Evolutionary conservation across 2,113 vertebrate genomes (phyloP).

Genomic region (Prionailurus bengalensis): DNA sequence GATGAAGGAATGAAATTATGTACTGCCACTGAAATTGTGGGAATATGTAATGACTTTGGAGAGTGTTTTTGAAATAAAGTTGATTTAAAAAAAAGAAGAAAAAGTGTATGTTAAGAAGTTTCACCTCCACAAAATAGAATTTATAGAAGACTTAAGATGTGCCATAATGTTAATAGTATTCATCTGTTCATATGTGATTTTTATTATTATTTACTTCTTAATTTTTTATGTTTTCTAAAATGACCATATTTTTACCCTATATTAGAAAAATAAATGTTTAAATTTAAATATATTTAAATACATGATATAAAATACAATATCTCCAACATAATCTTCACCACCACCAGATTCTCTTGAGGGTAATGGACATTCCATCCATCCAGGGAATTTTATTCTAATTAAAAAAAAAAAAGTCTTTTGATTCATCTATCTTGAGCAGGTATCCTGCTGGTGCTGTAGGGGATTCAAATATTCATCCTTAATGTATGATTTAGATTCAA

Average conservation of each 20-base stretch:
- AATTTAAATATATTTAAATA: neutral
- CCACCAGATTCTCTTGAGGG: neutral
- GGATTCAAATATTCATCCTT: neutral
- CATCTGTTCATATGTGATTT: neutral
- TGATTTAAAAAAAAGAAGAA: neutral
- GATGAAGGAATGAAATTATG: neutral
- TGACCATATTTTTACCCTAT: neutral
- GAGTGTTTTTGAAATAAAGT: neutral
- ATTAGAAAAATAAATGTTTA: neutral
- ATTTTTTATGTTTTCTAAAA: conserved; percentile 16
- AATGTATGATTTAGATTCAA: neutral
- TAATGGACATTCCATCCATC: neutral
- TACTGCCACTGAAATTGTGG: neutral
- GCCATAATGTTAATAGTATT: neutral
- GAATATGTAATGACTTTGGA: neutral
- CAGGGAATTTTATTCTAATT: neutral
- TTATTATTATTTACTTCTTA: conserved; percentile 8
- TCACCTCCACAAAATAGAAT: neutral
- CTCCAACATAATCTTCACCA: neutral
- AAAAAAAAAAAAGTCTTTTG: neutral
- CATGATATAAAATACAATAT: neutral
- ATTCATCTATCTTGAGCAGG: neutral
- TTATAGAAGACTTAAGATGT: neutral
- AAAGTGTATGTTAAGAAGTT: neutral
- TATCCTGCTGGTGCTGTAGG: neutral